A percentile compares a stretch with the other conserved stretches of the same genome.
These are phyloP conservation scores for Ischnus inquisitorius DNA, from an alignment of 2,888 invertebrate genomes.

Conservation along the genomic window DNA sequence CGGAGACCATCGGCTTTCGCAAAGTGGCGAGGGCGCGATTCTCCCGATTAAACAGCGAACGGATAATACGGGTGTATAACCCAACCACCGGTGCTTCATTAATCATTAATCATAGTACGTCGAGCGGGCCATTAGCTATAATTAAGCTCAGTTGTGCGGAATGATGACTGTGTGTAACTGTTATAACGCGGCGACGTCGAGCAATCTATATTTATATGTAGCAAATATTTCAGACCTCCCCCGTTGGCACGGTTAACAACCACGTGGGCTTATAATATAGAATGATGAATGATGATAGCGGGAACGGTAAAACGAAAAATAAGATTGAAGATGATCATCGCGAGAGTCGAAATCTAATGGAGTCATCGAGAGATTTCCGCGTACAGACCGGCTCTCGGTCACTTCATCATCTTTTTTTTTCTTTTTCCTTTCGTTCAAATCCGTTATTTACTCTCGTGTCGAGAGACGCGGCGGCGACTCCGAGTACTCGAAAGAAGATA, in stretches of 20 bases:
- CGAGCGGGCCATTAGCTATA: constrained; percentile 67
- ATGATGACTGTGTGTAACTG: constrained; percentile 53
- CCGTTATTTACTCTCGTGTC: too few relatives aligned
- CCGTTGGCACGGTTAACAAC: constrained; percentile 51
- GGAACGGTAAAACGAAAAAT: constrained; percentile 40
- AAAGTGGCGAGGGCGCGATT: constrained; percentile 39
- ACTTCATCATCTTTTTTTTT: constrained; percentile 15
- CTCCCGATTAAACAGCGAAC: constrained; percentile 54
- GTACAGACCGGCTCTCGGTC: constrained; percentile 3
- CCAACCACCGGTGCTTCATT: constrained; percentile 45
- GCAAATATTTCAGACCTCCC: constrained; percentile 61
- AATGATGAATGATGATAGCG: constrained; percentile 53
- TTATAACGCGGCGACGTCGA: constrained; percentile 44
- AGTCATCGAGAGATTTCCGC: constrained; percentile 26
- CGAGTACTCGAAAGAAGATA: too few relatives aligned
- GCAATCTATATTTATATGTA: constrained; percentile 69
- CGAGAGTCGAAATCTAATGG: constrained; percentile 43
- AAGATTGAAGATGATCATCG: constrained; percentile 37
- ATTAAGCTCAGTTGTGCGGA: constrained; percentile 64
- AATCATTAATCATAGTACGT: constrained; percentile 66
- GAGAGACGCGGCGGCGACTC: too few relatives aligned
- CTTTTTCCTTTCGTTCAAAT: background rate
- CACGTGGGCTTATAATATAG: constrained; percentile 44
- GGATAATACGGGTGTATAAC: constrained; percentile 39
- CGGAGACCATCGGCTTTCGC: constrained; percentile 19